Base-by-base conservation (phyloP, 2,797 vertebrate species). In the Megalops cyprinoides region DNA sequence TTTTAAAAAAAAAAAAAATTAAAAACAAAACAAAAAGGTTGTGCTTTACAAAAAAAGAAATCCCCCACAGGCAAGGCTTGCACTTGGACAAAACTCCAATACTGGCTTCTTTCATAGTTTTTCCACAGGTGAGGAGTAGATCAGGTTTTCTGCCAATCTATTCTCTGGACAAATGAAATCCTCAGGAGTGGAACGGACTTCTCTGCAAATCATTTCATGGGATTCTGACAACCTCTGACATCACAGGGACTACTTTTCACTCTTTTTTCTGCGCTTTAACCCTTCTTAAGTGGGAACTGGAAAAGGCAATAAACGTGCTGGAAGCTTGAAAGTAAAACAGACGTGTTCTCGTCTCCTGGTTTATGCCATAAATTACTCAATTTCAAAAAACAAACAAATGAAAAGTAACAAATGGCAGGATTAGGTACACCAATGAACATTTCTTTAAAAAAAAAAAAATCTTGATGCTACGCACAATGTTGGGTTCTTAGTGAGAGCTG, bases 401-500 rank as follows among this genome's bases (percentile, higher is more conserved):
- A 95, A 92, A 94, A 86, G 84, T 77, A 87, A 91, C 90, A 92
- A 97, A 87, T 94, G 94, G 96, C 93, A 96, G 96, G 96, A 96
- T 97, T 97, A 96, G 96, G 95, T 91, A 98, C 95, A 97, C 94
- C 96, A 96, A 96, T 90, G 92, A 92, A 93, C 88, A 93, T 89
- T 90, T 90, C 90, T 92, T 92, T 91, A 92, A 86, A 92, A 90
- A 88, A 84, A 93, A 94, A 89, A 83, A 96, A 94, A 95, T 92
- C 97, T 98, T 97, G 96, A 97, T 88, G 97, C 97, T 98, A 98
- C 96, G 96, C 96, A 97, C 96, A 99, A 97, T 96, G 97, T 90
- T 96, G 97, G 94, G 95, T 96, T 97, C 97, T 95, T 97, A 99
- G 95, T 93, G 97, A 95, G 94, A 97, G 97, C 95, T 97, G 97